Base-by-base conservation (phyloP, 2,113 vertebrate genomes). In the Tichodroma muraria region DNA sequence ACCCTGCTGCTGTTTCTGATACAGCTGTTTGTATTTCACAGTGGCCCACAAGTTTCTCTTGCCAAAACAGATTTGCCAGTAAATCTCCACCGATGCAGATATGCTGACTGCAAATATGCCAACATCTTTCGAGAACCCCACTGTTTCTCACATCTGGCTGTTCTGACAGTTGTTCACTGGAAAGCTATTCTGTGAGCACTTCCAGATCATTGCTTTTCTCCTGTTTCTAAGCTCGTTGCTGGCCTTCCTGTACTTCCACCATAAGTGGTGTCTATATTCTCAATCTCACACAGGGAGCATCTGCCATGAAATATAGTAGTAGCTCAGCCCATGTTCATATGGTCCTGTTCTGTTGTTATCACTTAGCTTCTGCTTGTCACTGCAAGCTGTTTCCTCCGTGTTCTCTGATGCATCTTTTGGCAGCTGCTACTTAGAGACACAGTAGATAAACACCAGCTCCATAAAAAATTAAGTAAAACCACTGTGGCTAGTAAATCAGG, bases 381-480 rank as follows among this genome's bases (percentile, higher is more conserved):
- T 84, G 40, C 64, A 94, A 77, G 78, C 87, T 91, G 80, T 78
- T 72, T 94, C 42, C 37, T 87, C 38, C 0, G 0, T 75, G 80
- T 92, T 92, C 70, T 85, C 80, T 79, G 65, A 91, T 40, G 53
- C 70, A 89, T 89, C 70, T 94, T 94, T 89, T 88, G 88, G 87
- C 93, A 94, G 88, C 60, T 80, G 56, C 47, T 83, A 27, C 81
- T 85, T 73, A 35, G 21, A 80, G 31, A 61, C 16, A 31, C 15
- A 57, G 35, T 52, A 90, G 59, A 85, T 35, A 88, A 91, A 83
- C 30, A 60, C 14, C 6, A 5, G 75, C 54, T 69, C 54, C 1
- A 7, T 57, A 61, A 91, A 89, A 95, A 78, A 66, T 17, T 17
- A 65, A 72, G 40, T 19, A 82, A 96, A 94, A 61, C 15, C 38